phyloP scores from a whole-genome alignment of 1,140 invertebrate genomes.

The Atta colombica region DNA sequence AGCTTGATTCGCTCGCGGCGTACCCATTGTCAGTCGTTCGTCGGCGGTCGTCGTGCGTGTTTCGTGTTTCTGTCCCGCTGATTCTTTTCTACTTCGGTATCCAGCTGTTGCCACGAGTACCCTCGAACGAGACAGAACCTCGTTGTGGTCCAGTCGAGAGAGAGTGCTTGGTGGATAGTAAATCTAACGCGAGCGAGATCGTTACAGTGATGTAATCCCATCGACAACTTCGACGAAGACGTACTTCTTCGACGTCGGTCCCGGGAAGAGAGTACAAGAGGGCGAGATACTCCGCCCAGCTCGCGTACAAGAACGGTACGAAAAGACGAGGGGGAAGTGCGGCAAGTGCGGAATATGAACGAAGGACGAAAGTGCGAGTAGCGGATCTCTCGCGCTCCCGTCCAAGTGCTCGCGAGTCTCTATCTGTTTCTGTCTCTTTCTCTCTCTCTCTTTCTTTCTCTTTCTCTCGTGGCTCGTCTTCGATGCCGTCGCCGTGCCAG shows the following conservation, averaged over 20 bases:
- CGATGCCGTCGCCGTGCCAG: constrained; percentile 35
- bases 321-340: neutral
- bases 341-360: constrained; percentile 27
- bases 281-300: neutral
- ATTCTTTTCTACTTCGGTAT: constrained; percentile 5
- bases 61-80: constrained; percentile 42
- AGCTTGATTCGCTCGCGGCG: constrained; percentile 54
- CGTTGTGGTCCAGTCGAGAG: neutral
- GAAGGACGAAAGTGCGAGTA: constrained; percentile 64
- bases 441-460: neutral
- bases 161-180: neutral
- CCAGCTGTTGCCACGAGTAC: constrained; percentile 49
- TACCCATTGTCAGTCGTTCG: constrained; percentile 77
- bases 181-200: neutral
- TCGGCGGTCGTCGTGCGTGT: constrained; percentile 67
- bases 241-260: neutral
- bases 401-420: neutral
- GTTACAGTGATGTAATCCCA: neutral
- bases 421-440: neutral
- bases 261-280: neutral
- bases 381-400: constrained; percentile 44
- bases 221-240: neutral
- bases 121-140: neutral
- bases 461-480: constrained; percentile 21
- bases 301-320: neutral